Evolutionary conservation across 2,113 vertebrate species (phyloP).

Genomic region (Pachycephala philippinensis): DNA sequence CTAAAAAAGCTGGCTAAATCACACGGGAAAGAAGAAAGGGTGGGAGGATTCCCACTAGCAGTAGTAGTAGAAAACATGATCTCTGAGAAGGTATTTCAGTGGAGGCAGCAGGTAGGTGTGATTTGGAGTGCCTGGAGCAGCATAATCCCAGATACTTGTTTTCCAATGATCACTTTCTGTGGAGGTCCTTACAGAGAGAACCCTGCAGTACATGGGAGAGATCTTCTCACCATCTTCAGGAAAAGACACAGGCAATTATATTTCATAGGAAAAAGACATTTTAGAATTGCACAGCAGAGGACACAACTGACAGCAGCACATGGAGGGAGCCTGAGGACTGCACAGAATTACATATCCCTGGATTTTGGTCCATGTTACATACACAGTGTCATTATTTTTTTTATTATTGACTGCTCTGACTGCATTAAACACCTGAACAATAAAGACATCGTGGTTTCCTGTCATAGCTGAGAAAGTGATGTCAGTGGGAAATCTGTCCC

Average conservation of each 20-base stretch:
- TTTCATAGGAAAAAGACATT: not conserved
- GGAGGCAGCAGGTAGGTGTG: not conserved
- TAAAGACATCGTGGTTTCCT: not conserved
- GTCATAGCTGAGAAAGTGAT: not conserved
- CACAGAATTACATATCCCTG: not conserved
- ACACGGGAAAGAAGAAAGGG: not conserved
- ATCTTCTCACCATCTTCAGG: not conserved
- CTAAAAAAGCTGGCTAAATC: not conserved
- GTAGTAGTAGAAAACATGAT: not conserved
- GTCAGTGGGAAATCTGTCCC: constrained; percentile 12
- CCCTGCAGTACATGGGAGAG: not conserved
- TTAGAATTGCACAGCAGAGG: not conserved
- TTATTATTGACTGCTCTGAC: constrained; percentile 2
- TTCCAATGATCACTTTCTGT: not conserved
- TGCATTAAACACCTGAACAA: constrained; percentile 43
- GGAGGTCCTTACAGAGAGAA: not conserved
- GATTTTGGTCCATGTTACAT: not conserved
- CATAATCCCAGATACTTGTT: not conserved
- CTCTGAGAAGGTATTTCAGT: not conserved
- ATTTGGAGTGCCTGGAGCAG: not conserved
- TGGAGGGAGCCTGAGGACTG: not conserved
- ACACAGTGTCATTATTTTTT: not conserved
- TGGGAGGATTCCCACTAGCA: not conserved
- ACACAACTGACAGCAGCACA: not conserved
- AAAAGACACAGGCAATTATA: not conserved